phyloP scores from a whole-genome alignment of 2,797 vertebrate genomes.

The Sparidentex hasta region DNA sequence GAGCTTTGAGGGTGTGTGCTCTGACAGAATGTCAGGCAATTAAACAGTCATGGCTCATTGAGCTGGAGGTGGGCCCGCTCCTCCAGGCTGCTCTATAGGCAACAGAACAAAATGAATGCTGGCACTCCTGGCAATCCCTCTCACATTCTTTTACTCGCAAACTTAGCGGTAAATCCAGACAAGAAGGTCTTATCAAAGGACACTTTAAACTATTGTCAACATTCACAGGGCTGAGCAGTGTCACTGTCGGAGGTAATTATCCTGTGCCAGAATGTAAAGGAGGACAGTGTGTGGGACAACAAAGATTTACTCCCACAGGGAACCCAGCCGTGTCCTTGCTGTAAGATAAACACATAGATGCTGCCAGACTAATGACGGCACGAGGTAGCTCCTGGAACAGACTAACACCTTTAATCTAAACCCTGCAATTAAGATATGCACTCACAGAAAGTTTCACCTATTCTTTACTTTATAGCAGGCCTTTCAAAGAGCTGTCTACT shows the following conservation, averaged over 20 bases:
- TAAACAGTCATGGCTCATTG: slow-evolving; percentile 85
- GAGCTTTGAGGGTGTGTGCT: slow-evolving; percentile 73
- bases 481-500: slow-evolving; percentile 16
- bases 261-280: slow-evolving; percentile 61
- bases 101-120: slow-evolving; percentile 64
- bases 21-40: slow-evolving; percentile 86
- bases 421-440: slow-evolving; percentile 11
- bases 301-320: slow-evolving; percentile 47
- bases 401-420: slow-evolving; percentile 35
- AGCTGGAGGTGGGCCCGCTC: slow-evolving; percentile 79
- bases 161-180: slow-evolving; percentile 60
- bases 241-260: slow-evolving; percentile 78
- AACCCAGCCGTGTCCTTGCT: slow-evolving; percentile 39
- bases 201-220: slow-evolving; percentile 70
- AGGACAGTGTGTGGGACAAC: slow-evolving; percentile 64
- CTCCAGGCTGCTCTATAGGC: slow-evolving; percentile 71
- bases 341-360: slow-evolving; percentile 49
- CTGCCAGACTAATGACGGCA: slow-evolving; percentile 58
- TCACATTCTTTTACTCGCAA: slow-evolving; percentile 65
- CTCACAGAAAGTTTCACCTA: slow-evolving; percentile 7
- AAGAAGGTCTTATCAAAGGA: slow-evolving; percentile 78
- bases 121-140: slow-evolving; percentile 50
- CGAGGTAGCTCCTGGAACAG: slow-evolving; percentile 28
- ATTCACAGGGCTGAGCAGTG: slow-evolving; percentile 65
- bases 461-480: not conserved